Percentiles rank a stretch among this genome's conserved stretches.
Conservation (phyloP, 2,113 vertebrate genomes). For the Sarotherodon lohbergeri region DNA sequence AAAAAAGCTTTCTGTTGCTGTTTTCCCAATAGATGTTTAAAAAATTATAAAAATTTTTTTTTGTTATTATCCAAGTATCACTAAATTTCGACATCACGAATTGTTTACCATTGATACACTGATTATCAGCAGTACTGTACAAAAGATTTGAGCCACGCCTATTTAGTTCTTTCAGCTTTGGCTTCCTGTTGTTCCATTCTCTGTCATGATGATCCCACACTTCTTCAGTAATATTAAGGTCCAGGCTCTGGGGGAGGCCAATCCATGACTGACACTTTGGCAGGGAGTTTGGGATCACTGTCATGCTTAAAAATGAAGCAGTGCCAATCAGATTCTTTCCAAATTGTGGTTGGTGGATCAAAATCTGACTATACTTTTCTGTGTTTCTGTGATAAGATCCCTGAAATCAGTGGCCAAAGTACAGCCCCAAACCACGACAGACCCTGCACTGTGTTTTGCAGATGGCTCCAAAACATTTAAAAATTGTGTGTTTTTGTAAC, state of each 20-base stretch:
- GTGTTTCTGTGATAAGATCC: not conserved
- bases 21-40: not conserved
- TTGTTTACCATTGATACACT: not conserved
- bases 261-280: not conserved
- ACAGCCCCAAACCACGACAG: not conserved
- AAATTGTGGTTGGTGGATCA: not conserved
- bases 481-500: not conserved
- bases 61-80: not conserved
- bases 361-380: not conserved
- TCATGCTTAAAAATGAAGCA: not conserved
- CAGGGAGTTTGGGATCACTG: not conserved
- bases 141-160: not conserved
- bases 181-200: not conserved
- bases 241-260: not conserved
- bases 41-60: not conserved
- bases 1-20: not conserved
- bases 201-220: not conserved
- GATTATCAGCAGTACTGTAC: not conserved
- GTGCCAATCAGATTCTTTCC: not conserved
- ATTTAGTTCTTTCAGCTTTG: not conserved
- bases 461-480: not conserved
- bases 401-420: not conserved
- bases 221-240: not conserved
- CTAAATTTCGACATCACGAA: not conserved
- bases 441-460: not conserved